Evolutionary conservation across 2,113 vertebrate species (phyloP).

Genomic region (Microcebus griseorufus): DNA sequence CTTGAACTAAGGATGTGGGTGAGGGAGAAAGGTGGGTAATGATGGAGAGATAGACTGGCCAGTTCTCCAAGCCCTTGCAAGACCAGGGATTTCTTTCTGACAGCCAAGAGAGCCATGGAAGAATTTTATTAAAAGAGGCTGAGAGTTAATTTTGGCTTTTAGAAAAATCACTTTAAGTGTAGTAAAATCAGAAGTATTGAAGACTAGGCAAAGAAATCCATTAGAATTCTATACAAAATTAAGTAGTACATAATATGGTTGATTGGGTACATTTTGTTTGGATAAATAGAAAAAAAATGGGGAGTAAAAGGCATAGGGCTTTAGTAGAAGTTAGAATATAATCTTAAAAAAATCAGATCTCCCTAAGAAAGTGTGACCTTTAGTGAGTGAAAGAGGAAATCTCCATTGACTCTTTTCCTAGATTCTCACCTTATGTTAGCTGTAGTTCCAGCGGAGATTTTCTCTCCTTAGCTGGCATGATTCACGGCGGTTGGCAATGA

Average conservation of each 20-base stretch:
- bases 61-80: background rate
- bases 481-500: background rate
- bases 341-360: background rate
- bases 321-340: background rate
- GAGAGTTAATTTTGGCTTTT: background rate
- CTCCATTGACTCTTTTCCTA: background rate
- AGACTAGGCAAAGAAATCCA: background rate
- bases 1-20: background rate
- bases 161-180: background rate
- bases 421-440: background rate
- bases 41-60: background rate
- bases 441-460: background rate
- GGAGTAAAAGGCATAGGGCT: background rate
- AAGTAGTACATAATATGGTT: background rate
- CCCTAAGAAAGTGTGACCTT: background rate
- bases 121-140: background rate
- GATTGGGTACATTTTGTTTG: background rate
- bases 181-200: background rate
- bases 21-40: background rate
- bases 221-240: background rate
- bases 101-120: background rate
- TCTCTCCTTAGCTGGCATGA: background rate
- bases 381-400: background rate
- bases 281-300: background rate
- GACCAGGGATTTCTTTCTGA: background rate